These are phyloP conservation scores for Albula goreensis DNA, from an alignment of 2,113 vertebrate genomes.

Conservation along the genomic window DNA sequence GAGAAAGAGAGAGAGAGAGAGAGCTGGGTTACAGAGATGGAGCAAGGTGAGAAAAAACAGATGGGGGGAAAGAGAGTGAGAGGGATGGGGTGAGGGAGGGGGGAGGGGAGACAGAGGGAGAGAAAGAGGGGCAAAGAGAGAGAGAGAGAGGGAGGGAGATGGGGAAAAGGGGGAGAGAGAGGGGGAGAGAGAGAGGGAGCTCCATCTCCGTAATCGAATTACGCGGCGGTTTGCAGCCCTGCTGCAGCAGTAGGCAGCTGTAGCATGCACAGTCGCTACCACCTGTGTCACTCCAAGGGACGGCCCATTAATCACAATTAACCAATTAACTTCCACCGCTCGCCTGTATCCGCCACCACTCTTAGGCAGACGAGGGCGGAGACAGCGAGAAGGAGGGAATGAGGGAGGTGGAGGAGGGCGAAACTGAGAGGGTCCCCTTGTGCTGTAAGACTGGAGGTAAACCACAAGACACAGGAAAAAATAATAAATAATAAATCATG, in stretches of 20 bases:
- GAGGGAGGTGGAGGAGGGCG: conserved; percentile 15
- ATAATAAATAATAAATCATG: too few species aligned
- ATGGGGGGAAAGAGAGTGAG: conserved; percentile 15
- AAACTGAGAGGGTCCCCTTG: neutral
- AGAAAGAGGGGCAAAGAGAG: conserved; percentile 37
- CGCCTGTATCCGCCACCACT: conserved; percentile 63
- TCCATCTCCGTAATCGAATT: conserved; percentile 76
- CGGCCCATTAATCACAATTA: conserved; percentile 83
- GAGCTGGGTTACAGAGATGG: neutral
- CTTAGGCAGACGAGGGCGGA: neutral
- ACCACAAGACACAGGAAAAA: neutral
- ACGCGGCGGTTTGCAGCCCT: conserved; percentile 69
- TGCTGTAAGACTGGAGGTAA: conserved; percentile 5
- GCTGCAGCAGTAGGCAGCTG: conserved; percentile 66
- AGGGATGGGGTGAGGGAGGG: conserved; percentile 3
- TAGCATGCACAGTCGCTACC: conserved; percentile 57
- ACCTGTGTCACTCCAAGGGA: conserved; percentile 76
- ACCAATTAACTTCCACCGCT: conserved; percentile 74
- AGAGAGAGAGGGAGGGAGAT: neutral
- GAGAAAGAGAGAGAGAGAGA: too few species aligned
- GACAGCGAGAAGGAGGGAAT: conserved; percentile 45
- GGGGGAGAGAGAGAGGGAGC: conserved; percentile 42
- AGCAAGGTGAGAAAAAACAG: conserved; percentile 32
- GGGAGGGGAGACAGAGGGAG: conserved; percentile 39
- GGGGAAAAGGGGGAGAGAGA: conserved; percentile 13